Evolutionary conservation across 1,140 invertebrate species (phyloP).

Genomic region (Dinothrombium tinctorium): DNA sequence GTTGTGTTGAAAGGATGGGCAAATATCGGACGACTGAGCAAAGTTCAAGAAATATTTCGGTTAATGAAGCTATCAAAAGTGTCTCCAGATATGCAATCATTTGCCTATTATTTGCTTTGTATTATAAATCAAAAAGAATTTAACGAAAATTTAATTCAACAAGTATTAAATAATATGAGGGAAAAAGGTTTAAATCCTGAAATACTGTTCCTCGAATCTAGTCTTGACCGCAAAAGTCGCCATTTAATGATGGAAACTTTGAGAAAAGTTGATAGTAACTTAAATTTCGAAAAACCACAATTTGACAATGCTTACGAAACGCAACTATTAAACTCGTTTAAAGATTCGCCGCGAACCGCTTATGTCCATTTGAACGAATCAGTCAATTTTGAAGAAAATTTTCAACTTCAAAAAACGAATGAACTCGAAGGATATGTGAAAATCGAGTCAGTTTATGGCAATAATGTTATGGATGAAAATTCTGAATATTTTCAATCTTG

Average conservation of each 20-base stretch:
- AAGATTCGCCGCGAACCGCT: not conserved
- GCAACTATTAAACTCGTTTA: not conserved
- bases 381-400: not conserved
- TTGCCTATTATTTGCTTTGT: slow-evolving; percentile 42
- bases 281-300: slow-evolving; percentile 14
- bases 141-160: slow-evolving; percentile 20
- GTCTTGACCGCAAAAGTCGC: not conserved
- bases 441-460: slow-evolving; percentile 4
- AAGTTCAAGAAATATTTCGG: slow-evolving; percentile 34
- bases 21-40: slow-evolving; percentile 26
- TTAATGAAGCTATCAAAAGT: slow-evolving; percentile 34
- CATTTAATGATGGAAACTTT: slow-evolving; percentile 6
- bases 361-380: not conserved
- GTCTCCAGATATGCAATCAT: slow-evolving; percentile 35
- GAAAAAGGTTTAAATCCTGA: slow-evolving; percentile 3
- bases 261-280: slow-evolving; percentile 7
- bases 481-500: slow-evolving; percentile 7
- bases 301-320: slow-evolving; percentile 23
- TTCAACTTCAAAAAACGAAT: slow-evolving; percentile 7
- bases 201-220: slow-evolving; percentile 20
- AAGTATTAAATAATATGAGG: slow-evolving; percentile 26
- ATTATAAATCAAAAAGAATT: slow-evolving; percentile 23
- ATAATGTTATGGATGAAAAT: not conserved
- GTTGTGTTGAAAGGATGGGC: slow-evolving; percentile 14
- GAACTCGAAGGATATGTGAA: slow-evolving; percentile 4